Evolutionary conservation across 1,140 invertebrate species (phyloP).

Genomic region (Thrips palmi): DNA sequence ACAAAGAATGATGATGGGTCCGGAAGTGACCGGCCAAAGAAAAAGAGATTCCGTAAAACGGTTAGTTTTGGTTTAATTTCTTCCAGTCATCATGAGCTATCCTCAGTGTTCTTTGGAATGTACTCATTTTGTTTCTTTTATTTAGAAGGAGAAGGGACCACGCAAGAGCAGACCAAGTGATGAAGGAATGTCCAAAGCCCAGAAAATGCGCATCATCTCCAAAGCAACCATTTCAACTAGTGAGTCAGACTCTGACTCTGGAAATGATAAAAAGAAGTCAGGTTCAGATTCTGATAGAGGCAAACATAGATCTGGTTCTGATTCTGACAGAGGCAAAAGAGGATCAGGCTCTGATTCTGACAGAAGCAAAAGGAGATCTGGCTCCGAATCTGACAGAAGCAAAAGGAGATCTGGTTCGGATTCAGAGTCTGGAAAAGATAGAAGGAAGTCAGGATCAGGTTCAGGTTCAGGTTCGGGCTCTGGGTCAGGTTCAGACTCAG

Average conservation of each 20-base stretch:
- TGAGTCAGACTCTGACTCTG: slow-evolving; percentile 47
- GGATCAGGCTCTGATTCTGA: slow-evolving; percentile 20
- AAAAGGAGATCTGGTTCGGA: slow-evolving; percentile 11
- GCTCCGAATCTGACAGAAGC: background rate
- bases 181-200: slow-evolving; percentile 60
- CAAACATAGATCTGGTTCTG: slow-evolving; percentile 7
- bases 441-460: slow-evolving; percentile 15
- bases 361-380: too few relatives aligned
- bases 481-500: slow-evolving; percentile 16
- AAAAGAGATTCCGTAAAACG: slow-evolving; percentile 35
- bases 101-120: background rate
- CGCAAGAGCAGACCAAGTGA: slow-evolving; percentile 26
- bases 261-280: slow-evolving; percentile 12
- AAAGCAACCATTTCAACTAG: slow-evolving; percentile 91
- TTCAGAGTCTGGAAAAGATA: slow-evolving; percentile 17
- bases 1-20: slow-evolving; percentile 32
- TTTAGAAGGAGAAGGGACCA: slow-evolving; percentile 20
- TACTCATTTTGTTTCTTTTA: slow-evolving; percentile 12
- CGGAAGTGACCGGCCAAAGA: slow-evolving; percentile 41
- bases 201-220: slow-evolving; percentile 73
- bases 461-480: slow-evolving; percentile 16
- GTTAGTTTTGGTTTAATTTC: slow-evolving; percentile 7
- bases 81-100: background rate
- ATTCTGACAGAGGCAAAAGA: too few relatives aligned
- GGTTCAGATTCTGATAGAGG: slow-evolving; percentile 1